A percentile compares a stretch with the other conserved stretches of the same genome.
Evolutionary conservation across 2,888 invertebrate genomes (phyloP).

Genomic region (Agonopterix subpropinquella): DNA sequence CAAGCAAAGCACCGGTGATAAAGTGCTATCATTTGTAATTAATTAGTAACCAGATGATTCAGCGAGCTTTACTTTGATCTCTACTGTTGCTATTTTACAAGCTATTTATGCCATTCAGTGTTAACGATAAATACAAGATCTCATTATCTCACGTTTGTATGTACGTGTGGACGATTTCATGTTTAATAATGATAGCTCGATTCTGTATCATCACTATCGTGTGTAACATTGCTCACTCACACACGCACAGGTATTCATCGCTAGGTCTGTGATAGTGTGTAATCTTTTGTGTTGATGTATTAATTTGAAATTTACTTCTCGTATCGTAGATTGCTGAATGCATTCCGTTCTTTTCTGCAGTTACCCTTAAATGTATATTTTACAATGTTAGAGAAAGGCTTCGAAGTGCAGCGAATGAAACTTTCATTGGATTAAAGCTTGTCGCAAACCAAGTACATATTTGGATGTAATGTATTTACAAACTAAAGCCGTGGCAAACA

Average conservation of each 20-base stretch:
- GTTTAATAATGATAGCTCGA: constrained; percentile 6
- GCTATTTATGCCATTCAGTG: constrained; percentile 15
- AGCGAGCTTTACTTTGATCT: constrained; percentile 6
- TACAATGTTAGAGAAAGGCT: not conserved
- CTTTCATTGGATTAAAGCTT: not conserved
- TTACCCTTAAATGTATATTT: not conserved
- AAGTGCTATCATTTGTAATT: not conserved
- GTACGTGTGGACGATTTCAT: constrained; percentile 1
- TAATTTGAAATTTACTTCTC: constrained; percentile 5
- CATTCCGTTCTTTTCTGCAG: too few relatives aligned
- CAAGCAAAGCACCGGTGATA: constrained; percentile 43
- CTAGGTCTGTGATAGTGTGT: constrained; percentile 11
- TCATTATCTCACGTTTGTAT: constrained; percentile 18
- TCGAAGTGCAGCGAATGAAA: not conserved
- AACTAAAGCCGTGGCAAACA: too few relatives aligned
- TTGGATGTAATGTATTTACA: too few relatives aligned
- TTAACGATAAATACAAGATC: constrained; percentile 22
- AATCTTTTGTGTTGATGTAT: constrained; percentile 11
- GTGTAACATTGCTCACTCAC: not conserved
- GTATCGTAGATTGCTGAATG: constrained; percentile 2
- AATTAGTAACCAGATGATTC: not conserved
- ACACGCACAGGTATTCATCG: not conserved
- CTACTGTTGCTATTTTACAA: not conserved
- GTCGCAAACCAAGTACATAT: too few relatives aligned
- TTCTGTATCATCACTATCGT: constrained; percentile 1